Evolutionary conservation across 2,888 invertebrate genomes (phyloP), one percentile per base, ranked within the genome.

Genomic region (Andrena minutula): DNA sequence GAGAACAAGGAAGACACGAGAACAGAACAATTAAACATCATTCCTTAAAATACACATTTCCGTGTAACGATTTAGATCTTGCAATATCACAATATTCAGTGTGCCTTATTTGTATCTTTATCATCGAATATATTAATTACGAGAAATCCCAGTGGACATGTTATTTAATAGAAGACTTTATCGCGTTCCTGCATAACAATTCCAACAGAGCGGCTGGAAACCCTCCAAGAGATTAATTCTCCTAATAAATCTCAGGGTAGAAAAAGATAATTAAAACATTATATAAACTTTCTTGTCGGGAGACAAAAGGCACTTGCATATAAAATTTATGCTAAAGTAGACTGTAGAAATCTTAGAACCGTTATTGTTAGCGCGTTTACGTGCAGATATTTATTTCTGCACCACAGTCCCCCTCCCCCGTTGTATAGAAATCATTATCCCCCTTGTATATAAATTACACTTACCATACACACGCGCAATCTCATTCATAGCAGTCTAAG

Each of bases 401-500:
- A 26, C 70, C 81, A 79, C 53, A 72, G 74, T 47, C 68, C 41
- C 41, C 32, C 32, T 5, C 8, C 41, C 41, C 41, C 58, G 68
- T 61, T 63, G 56, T 75, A 79, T 76, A 84, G 49, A 78, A 77
- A 71, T 61, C 63, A 72, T 53, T 79, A 47, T 64, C 28, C 49
- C 49, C 49, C 49, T 60, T 72, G 63, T 77, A 78, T 66, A 75
- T 72, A 76, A 65, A 79, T 79, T 68, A 74, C 61, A 65, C 65
- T 28, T 74, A 72, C 63, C 76, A 26, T n/a, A 53, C 79, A 64
- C 32, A 66, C 75, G n/a, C 60, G 66, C 69, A 26, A 58, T 61
- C 23, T 68, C 80, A 79, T 58, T 79, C 71, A 73, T 75, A 83
- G 83, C 82, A 89, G 86, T 90, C 90, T 92, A 91, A 90, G 88